phyloP scores from a whole-genome alignment of 2,888 invertebrate species.

The Galerucella nymphaeae region DNA sequence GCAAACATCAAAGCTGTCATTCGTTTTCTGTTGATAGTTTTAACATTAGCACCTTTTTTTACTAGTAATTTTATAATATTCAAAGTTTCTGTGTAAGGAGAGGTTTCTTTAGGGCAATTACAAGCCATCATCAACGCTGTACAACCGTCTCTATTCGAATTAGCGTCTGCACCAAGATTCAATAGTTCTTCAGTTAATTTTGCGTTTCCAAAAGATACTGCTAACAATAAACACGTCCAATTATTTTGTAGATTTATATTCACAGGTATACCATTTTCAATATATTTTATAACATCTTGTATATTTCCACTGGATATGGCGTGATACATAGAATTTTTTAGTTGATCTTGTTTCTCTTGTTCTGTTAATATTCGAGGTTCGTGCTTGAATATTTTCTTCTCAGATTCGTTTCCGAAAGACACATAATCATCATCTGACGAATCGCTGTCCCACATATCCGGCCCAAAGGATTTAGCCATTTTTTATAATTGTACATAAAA shows the following conservation, averaged over 20 bases:
- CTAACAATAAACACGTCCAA: slow-evolving; percentile 73
- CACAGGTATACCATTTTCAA: slow-evolving; percentile 62
- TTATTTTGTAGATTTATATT: slow-evolving; percentile 67
- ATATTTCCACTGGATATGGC: slow-evolving; percentile 47
- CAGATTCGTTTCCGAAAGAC: slow-evolving; percentile 24
- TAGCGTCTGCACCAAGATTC: slow-evolving; percentile 70
- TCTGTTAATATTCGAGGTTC: slow-evolving; percentile 37
- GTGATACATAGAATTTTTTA: slow-evolving; percentile 43
- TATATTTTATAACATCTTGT: slow-evolving; percentile 40
- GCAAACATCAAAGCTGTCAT: slow-evolving; percentile 75
- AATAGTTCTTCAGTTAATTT: slow-evolving; percentile 68
- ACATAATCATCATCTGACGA: slow-evolving; percentile 35
- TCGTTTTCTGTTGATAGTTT: slow-evolving; percentile 70
- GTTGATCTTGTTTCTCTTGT: slow-evolving; percentile 40
- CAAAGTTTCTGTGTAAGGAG: slow-evolving; percentile 65
- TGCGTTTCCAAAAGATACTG: slow-evolving; percentile 70
- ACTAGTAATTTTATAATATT: slow-evolving; percentile 64
- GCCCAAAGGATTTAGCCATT: slow-evolving; percentile 16
- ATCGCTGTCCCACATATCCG: slow-evolving; percentile 35
- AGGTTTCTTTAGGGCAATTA: slow-evolving; percentile 66
- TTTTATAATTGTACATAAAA: slow-evolving; percentile 1
- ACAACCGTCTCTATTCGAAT: slow-evolving; percentile 67
- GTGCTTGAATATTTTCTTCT: slow-evolving; percentile 21
- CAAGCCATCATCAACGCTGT: slow-evolving; percentile 74
- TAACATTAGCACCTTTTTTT: slow-evolving; percentile 67